phyloP scores from a whole-genome alignment of 2,888 invertebrate species.

The Erebia palarica region DNA sequence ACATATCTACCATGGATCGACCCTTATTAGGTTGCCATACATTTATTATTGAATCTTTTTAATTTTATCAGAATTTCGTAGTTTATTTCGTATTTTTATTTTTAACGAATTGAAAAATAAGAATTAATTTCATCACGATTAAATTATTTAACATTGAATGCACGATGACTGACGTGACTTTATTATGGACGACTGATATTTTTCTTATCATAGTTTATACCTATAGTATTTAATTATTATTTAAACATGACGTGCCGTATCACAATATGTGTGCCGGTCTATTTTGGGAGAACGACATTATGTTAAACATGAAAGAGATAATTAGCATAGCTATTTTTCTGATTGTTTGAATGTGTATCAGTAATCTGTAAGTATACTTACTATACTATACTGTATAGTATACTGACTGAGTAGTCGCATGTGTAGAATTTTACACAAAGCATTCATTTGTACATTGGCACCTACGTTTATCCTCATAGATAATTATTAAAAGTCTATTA shows the following conservation, averaged over 20 bases:
- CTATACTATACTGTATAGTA: background rate
- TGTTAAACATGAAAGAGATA: background rate
- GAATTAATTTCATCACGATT: too few species aligned
- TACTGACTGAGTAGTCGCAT: background rate
- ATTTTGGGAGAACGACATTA: background rate
- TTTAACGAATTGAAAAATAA: too few species aligned
- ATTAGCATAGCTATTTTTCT: slow-evolving; percentile 5
- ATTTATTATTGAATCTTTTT: too few species aligned
- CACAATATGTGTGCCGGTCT: background rate
- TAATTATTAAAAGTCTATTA: too few species aligned
- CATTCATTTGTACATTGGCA: too few species aligned
- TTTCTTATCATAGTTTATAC: slow-evolving; percentile 5
- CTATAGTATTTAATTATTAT: background rate
- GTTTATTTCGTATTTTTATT: too few species aligned
- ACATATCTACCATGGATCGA: too few species aligned
- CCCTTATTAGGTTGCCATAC: too few species aligned
- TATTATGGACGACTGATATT: slow-evolving; percentile 1
- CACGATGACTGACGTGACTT: too few species aligned
- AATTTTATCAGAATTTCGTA: too few species aligned
- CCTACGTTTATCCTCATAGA: too few species aligned
- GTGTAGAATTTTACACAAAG: background rate
- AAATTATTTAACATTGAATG: too few species aligned
- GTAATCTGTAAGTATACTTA: background rate
- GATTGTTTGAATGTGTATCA: slow-evolving; percentile 1
- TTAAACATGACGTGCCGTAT: background rate